Base-by-base conservation (phyloP, 53 echinoderm and acorn worm species). In the Arbacia lixula region DNA sequence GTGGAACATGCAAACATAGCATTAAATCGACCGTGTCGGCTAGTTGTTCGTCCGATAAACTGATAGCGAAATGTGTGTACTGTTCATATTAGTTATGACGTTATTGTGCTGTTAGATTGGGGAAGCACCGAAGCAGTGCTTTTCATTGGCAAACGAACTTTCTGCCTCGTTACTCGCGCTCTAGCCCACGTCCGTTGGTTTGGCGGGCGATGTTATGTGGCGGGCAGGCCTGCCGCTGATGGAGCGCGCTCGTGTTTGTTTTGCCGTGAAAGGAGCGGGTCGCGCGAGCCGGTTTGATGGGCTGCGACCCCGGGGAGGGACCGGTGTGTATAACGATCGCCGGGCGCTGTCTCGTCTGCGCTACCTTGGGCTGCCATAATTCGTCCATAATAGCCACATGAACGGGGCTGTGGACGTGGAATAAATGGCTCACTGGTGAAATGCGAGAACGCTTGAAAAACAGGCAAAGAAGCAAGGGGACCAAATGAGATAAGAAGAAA, bases 341-440 rank as follows among this genome's bases (percentile, higher is more conserved):
- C 40, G 11, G 36, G 14, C 26, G 60, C 60, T 77, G 22, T 53
- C 74, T 74, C 74, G 57, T 56, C 38, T 60, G 8, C 24, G 25
- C 78, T 36, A 77, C 78, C 78, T 56, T 77, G 60, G 78, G 78
- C 60, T 3, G 20, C 16, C 39, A 19, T 77, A 77, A 77, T 77
- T 77, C 78, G 78, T 43, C 43, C 56, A 77, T 77, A 77, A 77
- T 77, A 77, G 78, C 78, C 78, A 58, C 78, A 77, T 77, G 60
- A 77, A 77, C 27, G 78, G 57, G 60, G 78, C 37, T 58, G 58
- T 58, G 38, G 57, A 43, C 34, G 78, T 17, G 21, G 78, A 77
- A 58, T 77, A 77, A 77, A 77, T 77, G 78, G 78, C 60, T 56
- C 78, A 60, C 22, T 40, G 40, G 78, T 77, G 78, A 77, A 77